Evolutionary conservation across 2,888 invertebrate species (phyloP).

Genomic region (Macropis europaea): DNA sequence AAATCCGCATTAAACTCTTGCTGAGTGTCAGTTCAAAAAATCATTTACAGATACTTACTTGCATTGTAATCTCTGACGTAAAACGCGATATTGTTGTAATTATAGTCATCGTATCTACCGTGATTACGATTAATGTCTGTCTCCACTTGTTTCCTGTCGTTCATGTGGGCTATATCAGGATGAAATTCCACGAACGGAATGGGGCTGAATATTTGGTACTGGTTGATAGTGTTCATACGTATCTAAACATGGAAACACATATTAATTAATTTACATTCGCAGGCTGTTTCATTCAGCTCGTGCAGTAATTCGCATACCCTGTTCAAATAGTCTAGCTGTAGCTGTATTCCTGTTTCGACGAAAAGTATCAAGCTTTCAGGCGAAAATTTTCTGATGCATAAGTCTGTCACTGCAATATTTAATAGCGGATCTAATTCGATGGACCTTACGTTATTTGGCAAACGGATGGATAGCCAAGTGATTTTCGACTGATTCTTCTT

Average conservation of each 20-base stretch:
- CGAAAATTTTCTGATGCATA: constrained; percentile 86
- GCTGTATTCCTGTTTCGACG: constrained; percentile 85
- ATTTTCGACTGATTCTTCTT: constrained; percentile 86
- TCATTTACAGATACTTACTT: constrained; percentile 79
- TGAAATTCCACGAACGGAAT: constrained; percentile 94
- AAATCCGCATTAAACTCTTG: no score
- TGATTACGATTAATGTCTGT: constrained; percentile 87
- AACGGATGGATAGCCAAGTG: constrained; percentile 86
- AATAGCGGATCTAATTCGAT: constrained; percentile 72
- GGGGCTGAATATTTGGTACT: constrained; percentile 95
- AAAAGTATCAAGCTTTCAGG: constrained; percentile 88
- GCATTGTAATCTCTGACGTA: constrained; percentile 90
- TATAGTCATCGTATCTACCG: constrained; percentile 89
- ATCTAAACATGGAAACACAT: constrained; percentile 82
- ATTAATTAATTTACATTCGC: constrained; percentile 14
- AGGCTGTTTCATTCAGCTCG: neutral
- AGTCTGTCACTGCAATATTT: constrained; percentile 84
- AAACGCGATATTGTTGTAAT: constrained; percentile 88
- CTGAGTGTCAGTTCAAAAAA: no score
- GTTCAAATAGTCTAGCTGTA: constrained; percentile 93
- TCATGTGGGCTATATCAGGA: constrained; percentile 83
- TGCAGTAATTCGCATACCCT: constrained; percentile 82
- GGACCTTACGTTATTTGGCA: constrained; percentile 78
- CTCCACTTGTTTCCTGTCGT: constrained; percentile 79
- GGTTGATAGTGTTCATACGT: constrained; percentile 95